Evolutionary conservation across 1,140 invertebrate species (phyloP).

Genomic region (Lethrus apterus): DNA sequence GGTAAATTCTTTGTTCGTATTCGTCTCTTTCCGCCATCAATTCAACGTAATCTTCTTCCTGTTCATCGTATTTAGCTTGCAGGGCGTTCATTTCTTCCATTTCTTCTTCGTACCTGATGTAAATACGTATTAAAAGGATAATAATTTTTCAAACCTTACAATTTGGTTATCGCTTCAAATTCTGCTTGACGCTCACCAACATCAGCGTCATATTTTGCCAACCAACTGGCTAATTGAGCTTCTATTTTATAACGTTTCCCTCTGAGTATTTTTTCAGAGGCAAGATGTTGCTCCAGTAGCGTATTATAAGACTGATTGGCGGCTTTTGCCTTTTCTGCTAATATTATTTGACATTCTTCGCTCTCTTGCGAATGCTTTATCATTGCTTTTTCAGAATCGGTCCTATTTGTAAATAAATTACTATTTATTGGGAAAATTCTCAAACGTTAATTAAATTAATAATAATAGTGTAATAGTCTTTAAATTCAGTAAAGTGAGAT

Average conservation of each 20-base stretch:
- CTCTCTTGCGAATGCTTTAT: constrained; percentile 28
- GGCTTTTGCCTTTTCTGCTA: constrained; percentile 25
- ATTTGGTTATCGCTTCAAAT: constrained; percentile 27
- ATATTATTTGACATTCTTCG: constrained; percentile 20
- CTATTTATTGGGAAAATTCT: background rate
- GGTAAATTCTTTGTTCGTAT: constrained; percentile 24
- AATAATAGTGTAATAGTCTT: too few relatives aligned
- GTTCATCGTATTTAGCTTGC: constrained; percentile 30
- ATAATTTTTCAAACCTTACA: constrained; percentile 17
- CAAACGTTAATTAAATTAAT: background rate
- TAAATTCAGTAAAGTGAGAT: too few relatives aligned
- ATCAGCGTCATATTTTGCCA: constrained; percentile 33
- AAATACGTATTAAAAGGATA: constrained; percentile 8
- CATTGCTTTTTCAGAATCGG: constrained; percentile 31
- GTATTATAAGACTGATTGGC: constrained; percentile 21
- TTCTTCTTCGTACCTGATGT: constrained; percentile 22
- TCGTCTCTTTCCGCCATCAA: constrained; percentile 32
- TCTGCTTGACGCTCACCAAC: constrained; percentile 33
- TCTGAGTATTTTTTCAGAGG: constrained; percentile 27
- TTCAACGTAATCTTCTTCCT: constrained; percentile 28
- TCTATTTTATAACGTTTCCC: constrained; percentile 30
- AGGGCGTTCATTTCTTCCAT: constrained; percentile 26
- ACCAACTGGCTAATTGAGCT: constrained; percentile 32
- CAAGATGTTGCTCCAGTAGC: constrained; percentile 25
- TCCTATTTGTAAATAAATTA: background rate